Conservation (phyloP, 2,113 vertebrate species). For the cat (Felis catus) region DNA sequence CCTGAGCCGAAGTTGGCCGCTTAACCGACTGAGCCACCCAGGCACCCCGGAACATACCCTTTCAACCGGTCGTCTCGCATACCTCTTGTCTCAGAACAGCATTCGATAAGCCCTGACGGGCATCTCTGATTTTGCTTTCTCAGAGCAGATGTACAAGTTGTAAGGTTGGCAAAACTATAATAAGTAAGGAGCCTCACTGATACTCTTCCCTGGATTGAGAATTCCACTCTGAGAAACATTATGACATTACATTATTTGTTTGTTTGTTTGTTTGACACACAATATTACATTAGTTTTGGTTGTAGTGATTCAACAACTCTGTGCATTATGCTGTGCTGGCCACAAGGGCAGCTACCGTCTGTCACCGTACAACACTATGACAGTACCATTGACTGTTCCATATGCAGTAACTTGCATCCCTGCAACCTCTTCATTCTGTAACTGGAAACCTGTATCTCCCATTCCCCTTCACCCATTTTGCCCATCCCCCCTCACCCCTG, state of each 20-base stretch:
- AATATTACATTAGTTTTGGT: neutral
- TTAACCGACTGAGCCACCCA: no score
- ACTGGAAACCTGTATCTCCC: neutral
- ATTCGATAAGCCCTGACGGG: neutral
- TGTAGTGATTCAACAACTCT: neutral
- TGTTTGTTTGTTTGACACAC: neutral
- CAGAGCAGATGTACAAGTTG: neutral
- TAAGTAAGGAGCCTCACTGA: neutral
- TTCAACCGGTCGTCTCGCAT: neutral
- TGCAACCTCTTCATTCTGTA: no score
- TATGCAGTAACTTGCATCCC: no score
- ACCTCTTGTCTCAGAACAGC: neutral
- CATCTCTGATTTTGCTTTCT: neutral
- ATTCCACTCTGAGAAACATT: neutral
- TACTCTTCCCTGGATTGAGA: neutral
- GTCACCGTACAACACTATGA: neutral
- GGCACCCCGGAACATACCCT: neutral
- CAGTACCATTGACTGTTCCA: no score
- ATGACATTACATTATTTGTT: neutral
- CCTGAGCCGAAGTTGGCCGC: no score
- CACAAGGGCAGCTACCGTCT: neutral
- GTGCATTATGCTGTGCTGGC: neutral
- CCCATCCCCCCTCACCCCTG: neutral
- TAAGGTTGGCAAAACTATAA: neutral
- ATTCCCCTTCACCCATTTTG: neutral